phyloP scores from a whole-genome alignment of 2,888 invertebrate species.

The Beris chalybata region DNA sequence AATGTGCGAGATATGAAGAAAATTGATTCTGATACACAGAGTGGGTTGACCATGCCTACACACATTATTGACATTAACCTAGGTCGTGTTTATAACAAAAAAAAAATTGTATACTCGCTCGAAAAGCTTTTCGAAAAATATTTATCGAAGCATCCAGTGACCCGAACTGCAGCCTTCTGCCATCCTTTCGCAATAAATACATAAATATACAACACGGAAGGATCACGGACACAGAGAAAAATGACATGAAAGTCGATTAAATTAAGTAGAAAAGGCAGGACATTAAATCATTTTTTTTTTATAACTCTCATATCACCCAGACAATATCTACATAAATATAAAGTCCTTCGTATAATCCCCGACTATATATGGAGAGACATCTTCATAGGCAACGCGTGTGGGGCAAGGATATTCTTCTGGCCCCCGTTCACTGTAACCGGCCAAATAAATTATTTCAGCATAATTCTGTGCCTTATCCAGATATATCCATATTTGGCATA shows the following conservation, averaged over 20 bases:
- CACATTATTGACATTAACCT: too few species aligned
- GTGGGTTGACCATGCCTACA: too few species aligned
- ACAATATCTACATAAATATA: background rate
- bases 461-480: conserved; percentile 33
- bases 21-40: too few species aligned
- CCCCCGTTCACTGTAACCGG: background rate
- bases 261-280: conserved; percentile 33
- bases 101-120: too few species aligned
- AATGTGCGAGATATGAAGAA: too few species aligned
- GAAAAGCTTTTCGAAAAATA: too few species aligned
- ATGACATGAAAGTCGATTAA: conserved; percentile 33
- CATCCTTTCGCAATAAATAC: too few species aligned
- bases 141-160: too few species aligned
- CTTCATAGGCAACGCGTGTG: conserved; percentile 1
- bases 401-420: too few species aligned
- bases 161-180: too few species aligned
- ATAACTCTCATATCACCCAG: background rate
- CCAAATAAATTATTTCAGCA: conserved; percentile 35
- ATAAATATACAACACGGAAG: background rate
- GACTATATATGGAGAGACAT: background rate
- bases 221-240: conserved; percentile 17
- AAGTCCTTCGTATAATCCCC: background rate
- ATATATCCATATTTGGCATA: conserved; percentile 36
- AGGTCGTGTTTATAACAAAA: too few species aligned
- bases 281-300: conserved; percentile 33